Evolutionary conservation across 2,888 invertebrate species (phyloP), one percentile per base, ranked within the genome.

Genomic region (Epinotia demarniana): DNA sequence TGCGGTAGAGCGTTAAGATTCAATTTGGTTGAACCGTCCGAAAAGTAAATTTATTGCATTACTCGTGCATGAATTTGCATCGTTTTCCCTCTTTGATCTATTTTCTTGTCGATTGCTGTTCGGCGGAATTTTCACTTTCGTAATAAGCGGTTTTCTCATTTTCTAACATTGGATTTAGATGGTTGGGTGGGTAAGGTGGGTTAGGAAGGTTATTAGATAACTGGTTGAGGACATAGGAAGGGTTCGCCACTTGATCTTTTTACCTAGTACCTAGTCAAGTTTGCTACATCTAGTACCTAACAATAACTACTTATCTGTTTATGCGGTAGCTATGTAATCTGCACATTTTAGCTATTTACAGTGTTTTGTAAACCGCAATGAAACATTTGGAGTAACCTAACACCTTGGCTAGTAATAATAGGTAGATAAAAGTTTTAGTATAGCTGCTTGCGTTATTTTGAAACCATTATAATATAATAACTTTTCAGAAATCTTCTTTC

Each of bases 11-110:
- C 89, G 88, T 86, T 82, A 77, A 82, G 86, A 92, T 91, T 90
- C 90, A 88, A 93, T 93, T 93, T 92, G 81, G 85, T 89, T 90
- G 87, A 82, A 82, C 82, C 80, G 83, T 80, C 86, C 84, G 83
- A 87, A 86, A 88, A 86, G 83, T 84, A 85, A 88, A 86, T 89
- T 90, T 90, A 91, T 91, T 87, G 85, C 87, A 86, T 92, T 90
- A 91, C 85, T 83, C 81, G 78, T 87, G 89, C 87, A 81, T 84
- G 85, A 88, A 84, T 88, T 85, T 83, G 79, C 83, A 81, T 80
- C 83, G 84, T 85, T 80, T 81, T 82, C 80, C 80, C 81, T 82
- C 89, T 90, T 91, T 91, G 90, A 92, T 91, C 87, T 87, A 84
- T 86, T 86, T 86, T 84, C 84, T 86, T 85, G 84, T 85, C 82